phyloP scores from a whole-genome alignment of 2,888 invertebrate species.

The Apodemia mormo region DNA sequence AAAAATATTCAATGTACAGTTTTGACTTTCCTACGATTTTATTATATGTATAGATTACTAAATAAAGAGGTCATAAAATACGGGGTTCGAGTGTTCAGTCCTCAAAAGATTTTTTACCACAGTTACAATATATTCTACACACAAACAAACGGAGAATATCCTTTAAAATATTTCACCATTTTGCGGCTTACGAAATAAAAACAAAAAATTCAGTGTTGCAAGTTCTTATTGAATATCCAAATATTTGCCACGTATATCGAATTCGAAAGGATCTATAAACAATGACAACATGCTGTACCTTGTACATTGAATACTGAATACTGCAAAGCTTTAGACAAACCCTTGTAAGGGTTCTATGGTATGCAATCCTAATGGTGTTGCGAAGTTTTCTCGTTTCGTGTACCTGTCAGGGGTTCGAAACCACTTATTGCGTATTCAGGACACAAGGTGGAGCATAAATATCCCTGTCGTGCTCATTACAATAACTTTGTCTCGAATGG shows the following conservation, averaged over 20 bases:
- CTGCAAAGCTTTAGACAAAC: constrained; percentile 15
- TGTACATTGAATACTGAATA: constrained; percentile 28
- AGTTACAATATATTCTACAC: not conserved
- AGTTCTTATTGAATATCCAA: constrained; percentile 56
- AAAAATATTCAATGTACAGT: no score
- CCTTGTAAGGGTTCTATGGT: constrained; percentile 27
- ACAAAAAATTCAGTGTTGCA: constrained; percentile 48
- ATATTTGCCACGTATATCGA: constrained; percentile 37
- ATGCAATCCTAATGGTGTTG: constrained; percentile 4
- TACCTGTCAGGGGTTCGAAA: constrained; percentile 28
- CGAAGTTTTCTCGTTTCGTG: constrained; percentile 3
- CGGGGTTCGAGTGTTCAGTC: no score
- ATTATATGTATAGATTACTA: no score
- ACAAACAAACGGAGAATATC: constrained; percentile 42
- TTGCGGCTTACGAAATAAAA: constrained; percentile 60
- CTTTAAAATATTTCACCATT: constrained; percentile 52
- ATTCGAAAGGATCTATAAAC: constrained; percentile 19
- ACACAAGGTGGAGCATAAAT: constrained; percentile 74
- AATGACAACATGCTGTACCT: constrained; percentile 6
- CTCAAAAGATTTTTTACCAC: no score
- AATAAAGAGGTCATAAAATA: no score
- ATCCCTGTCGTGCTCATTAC: constrained; percentile 78
- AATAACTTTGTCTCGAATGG: constrained; percentile 67
- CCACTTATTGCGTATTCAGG: constrained; percentile 71
- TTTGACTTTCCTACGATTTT: no score